Conservation (phyloP, 1,140 invertebrate species). For the Trichogramma pretiosum region DNA sequence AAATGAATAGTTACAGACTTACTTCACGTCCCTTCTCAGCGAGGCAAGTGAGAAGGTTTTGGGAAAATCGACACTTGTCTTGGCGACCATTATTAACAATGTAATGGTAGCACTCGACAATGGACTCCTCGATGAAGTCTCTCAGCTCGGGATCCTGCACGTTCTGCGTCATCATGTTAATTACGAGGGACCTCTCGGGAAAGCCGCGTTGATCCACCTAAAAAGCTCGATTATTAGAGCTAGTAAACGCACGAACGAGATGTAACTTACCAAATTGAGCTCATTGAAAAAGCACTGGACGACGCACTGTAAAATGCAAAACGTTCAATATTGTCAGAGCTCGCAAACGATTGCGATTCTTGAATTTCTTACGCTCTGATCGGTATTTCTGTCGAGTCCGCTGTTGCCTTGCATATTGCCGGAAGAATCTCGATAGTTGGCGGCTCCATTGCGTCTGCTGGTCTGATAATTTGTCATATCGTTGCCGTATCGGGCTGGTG, state of each 20-base stretch:
- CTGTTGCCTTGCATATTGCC: too few species aligned
- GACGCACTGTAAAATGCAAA: slow-evolving; percentile 38
- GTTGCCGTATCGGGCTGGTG: too few species aligned
- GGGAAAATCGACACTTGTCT: slow-evolving; percentile 40
- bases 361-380: too few species aligned
- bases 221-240: background rate
- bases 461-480: too few species aligned
- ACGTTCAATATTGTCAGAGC: too few species aligned
- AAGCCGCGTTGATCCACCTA: slow-evolving; percentile 39
- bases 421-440: too few species aligned
- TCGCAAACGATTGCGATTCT: too few species aligned
- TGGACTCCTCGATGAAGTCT: slow-evolving; percentile 39
- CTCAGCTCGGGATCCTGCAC: slow-evolving; percentile 33
- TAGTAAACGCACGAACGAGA: background rate
- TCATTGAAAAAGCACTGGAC: slow-evolving; percentile 41
- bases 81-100: slow-evolving; percentile 25
- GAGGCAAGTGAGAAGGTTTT: slow-evolving; percentile 35
- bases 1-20: slow-evolving; percentile 17
- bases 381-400: too few species aligned
- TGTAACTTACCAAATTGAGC: slow-evolving; percentile 32
- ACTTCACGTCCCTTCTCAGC: slow-evolving; percentile 39
- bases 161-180: slow-evolving; percentile 32
- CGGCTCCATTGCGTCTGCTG: too few species aligned
- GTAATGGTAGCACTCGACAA: slow-evolving; percentile 37
- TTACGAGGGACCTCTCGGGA: slow-evolving; percentile 30